Evolutionary conservation across 2,113 vertebrate species (phyloP).

Genomic region (Sinocyclocheilus rhinocerous): DNA sequence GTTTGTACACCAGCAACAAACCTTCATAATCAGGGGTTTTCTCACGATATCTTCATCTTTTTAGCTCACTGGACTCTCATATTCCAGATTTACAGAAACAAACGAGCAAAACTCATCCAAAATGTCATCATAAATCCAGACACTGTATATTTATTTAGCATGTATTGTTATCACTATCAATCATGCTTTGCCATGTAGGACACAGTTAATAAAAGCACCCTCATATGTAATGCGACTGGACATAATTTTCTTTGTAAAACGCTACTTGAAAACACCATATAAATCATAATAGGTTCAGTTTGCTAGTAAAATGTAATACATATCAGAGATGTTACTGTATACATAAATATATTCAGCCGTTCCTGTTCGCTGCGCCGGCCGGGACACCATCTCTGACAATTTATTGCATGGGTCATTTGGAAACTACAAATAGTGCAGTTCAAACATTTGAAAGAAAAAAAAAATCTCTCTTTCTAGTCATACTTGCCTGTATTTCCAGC

Average conservation of each 20-base stretch:
- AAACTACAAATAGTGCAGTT: constrained; percentile 1
- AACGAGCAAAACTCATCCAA: neutral
- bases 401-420: constrained; percentile 24
- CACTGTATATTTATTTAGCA: neutral
- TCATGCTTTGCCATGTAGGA: neutral
- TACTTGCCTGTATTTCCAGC: neutral
- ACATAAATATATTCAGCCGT: constrained; percentile 18
- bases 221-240: neutral
- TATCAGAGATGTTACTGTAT: constrained; percentile 14
- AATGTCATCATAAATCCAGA: neutral
- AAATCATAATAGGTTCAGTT: constrained; percentile 20
- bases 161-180: neutral
- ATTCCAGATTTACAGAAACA: neutral
- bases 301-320: neutral
- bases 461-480: neutral
- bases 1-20: neutral
- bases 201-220: neutral
- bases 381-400: constrained; percentile 3
- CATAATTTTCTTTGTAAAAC: neutral
- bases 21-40: neutral
- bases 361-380: neutral
- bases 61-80: neutral
- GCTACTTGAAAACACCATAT: neutral
- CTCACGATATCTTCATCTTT: neutral
- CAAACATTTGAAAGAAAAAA: constrained; percentile 15